Conservation (phyloP, 2,113 vertebrate species). For the Bombycilla garrulus region DNA sequence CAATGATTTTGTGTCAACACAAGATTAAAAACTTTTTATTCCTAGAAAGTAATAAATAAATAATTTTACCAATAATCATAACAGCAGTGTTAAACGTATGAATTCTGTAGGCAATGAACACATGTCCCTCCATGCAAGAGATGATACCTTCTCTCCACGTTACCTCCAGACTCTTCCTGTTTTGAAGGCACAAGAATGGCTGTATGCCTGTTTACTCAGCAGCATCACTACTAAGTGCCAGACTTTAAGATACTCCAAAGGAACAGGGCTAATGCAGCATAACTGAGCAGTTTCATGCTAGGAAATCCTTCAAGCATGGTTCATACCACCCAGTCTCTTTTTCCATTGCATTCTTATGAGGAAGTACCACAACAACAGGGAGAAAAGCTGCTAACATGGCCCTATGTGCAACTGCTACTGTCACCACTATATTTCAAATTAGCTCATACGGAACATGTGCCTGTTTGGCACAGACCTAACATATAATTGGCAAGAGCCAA, state of each 20-base stretch:
- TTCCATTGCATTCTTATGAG: not conserved
- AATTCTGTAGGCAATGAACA: not conserved
- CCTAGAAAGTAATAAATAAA: not conserved
- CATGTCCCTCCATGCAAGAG: not conserved
- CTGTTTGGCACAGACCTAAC: constrained; percentile 5
- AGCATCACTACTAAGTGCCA: not conserved
- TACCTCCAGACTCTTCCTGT: not conserved
- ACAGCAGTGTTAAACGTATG: not conserved
- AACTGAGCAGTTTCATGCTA: not conserved
- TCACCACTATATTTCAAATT: not conserved
- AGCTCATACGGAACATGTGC: not conserved
- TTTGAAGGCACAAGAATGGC: not conserved
- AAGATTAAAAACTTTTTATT: not conserved
- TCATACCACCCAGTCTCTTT: not conserved
- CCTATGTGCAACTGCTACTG: not conserved
- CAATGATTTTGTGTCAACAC: not conserved
- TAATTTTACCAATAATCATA: not conserved
- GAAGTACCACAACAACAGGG: not conserved
- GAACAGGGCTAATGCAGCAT: not conserved
- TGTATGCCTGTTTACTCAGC: not conserved
- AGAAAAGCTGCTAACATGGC: not conserved
- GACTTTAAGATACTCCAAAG: not conserved
- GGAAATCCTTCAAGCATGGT: not conserved
- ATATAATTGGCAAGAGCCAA: not conserved
- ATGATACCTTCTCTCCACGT: not conserved